phyloP scores from a whole-genome alignment of 2,888 invertebrate species.

The Drosophila cognata region DNA sequence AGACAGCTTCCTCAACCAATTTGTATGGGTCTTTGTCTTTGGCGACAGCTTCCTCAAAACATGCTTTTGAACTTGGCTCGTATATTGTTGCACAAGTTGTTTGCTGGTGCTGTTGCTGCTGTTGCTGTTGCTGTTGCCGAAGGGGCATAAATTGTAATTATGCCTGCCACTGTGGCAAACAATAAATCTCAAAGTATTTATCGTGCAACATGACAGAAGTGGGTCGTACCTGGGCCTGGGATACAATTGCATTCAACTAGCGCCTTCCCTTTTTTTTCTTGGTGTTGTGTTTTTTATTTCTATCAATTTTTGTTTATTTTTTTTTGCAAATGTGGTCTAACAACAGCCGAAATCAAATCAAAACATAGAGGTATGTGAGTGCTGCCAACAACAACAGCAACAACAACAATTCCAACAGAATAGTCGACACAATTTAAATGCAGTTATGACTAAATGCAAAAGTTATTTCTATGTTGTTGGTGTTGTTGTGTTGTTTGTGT shows the following conservation, averaged over 20 bases:
- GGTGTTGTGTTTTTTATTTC: constrained; percentile 1
- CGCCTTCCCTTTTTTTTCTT: constrained; percentile 24
- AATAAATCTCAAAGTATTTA: constrained; percentile 77
- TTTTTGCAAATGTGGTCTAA: constrained; percentile 38
- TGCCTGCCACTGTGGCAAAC: constrained; percentile 76
- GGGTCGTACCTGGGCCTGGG: constrained; percentile 63
- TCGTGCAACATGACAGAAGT: constrained; percentile 79
- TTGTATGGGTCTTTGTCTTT: constrained; percentile 70
- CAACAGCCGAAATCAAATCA: constrained; percentile 35
- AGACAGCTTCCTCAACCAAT: constrained; percentile 71
- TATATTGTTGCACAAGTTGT: constrained; percentile 52
- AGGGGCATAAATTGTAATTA: constrained; percentile 78
- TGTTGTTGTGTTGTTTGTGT: constrained; percentile 25
- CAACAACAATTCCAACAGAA: not conserved
- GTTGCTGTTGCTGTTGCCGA: constrained; percentile 31
- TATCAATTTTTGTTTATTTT: not conserved
- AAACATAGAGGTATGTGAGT: constrained; percentile 14
- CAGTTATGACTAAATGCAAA: constrained; percentile 78
- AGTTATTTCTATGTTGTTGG: constrained; percentile 59
- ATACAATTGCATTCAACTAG: constrained; percentile 47
- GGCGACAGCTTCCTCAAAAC: constrained; percentile 78
- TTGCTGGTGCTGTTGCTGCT: not conserved
- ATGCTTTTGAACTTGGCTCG: constrained; percentile 72
- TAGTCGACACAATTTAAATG: constrained; percentile 65
- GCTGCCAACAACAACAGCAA: constrained; percentile 12